A percentile compares a stretch with the other conserved stretches of the same genome.
phyloP scores from a whole-genome alignment of 2,113 vertebrate species.

The Thalassarche chlororhynchos region DNA sequence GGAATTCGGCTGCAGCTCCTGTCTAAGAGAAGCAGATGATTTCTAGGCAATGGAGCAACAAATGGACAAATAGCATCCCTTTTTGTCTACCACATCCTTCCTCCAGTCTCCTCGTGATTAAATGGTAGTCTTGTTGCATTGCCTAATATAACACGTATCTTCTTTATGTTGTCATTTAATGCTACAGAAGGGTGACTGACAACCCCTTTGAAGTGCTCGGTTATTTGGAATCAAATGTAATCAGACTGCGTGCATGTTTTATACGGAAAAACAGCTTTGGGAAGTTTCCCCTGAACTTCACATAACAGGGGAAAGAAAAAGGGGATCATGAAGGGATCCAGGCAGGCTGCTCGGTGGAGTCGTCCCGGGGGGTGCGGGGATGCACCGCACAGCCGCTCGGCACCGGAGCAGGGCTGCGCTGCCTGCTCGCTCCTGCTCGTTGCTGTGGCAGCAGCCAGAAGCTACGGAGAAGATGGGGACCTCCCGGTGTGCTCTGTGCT shows the following conservation, averaged over 20 bases:
- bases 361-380: fast-evolving
- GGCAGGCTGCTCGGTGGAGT: neutral
- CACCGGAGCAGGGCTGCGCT: neutral
- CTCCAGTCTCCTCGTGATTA: neutral
- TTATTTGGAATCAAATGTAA: neutral
- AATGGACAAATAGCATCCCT: neutral
- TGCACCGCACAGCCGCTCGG: neutral
- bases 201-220: neutral
- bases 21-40: neutral
- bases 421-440: neutral
- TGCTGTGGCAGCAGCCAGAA: neutral
- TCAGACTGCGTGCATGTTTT: neutral
- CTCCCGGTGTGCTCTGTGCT: neutral
- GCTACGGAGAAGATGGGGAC: neutral
- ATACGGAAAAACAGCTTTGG: neutral
- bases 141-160: neutral
- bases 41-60: neutral
- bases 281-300: neutral
- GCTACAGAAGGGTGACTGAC: neutral
- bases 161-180: neutral
- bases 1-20: neutral
- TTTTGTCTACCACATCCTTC: neutral
- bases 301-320: neutral
- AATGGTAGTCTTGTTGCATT: neutral
- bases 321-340: neutral